These are phyloP conservation scores for Galaxea fascicularis DNA, from an alignment of 92 coral and sea anemone genomes.

Conservation along the genomic window DNA sequence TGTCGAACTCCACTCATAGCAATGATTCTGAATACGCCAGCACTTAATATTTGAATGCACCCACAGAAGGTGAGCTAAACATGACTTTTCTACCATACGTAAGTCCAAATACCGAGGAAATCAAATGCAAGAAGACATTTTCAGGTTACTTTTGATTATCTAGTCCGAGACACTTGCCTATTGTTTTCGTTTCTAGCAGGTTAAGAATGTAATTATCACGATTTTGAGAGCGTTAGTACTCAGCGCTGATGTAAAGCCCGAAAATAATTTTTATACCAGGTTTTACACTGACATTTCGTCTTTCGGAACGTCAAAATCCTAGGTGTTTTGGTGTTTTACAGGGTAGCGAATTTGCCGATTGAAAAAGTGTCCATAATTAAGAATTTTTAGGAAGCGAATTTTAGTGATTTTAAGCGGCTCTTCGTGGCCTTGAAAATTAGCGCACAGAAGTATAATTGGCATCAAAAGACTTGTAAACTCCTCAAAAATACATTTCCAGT, in stretches of 20 bases:
- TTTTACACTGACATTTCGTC: no score
- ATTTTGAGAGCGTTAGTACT: no score
- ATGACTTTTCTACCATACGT: slow-evolving; percentile 13
- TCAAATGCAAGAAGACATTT: slow-evolving; percentile 20
- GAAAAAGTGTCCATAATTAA: no score
- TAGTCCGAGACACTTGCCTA: no score
- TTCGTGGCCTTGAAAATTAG: background rate
- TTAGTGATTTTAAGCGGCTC: background rate
- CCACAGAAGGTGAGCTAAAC: slow-evolving; percentile 9
- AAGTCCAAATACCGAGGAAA: slow-evolving; percentile 19
- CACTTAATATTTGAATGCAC: slow-evolving; percentile 2
- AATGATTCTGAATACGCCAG: slow-evolving; percentile 10
- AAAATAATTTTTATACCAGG: no score
- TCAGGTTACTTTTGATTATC: no score
- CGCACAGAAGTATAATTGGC: background rate
- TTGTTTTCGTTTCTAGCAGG: no score
- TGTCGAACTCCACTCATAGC: background rate
- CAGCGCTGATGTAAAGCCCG: no score
- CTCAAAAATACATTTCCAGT: slow-evolving; percentile 5
- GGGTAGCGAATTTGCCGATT: no score
- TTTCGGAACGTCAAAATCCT: no score
- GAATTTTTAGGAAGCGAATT: slow-evolving; percentile 3
- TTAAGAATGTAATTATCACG: no score
- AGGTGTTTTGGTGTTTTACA: no score
- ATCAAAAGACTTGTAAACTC: slow-evolving; percentile 22